These are phyloP conservation scores for Phrynocephalus guinanensis DNA, from an alignment of 2,797 vertebrate species.

Conservation along the genomic window DNA sequence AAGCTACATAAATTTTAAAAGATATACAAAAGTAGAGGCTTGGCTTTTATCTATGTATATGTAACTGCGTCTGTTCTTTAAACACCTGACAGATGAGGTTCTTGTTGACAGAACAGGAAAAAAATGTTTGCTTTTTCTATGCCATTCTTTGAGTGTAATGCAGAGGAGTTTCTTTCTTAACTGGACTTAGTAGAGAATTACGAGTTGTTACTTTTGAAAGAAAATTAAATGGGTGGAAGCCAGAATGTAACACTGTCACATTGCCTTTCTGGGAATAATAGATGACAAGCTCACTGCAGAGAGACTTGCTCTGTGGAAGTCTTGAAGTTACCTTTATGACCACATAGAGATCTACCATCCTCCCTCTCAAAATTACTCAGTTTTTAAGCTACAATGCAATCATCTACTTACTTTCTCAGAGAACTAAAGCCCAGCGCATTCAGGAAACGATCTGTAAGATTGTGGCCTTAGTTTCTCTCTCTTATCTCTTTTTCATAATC, in stretches of 20 bases:
- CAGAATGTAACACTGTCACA: not conserved
- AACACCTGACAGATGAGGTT: not conserved
- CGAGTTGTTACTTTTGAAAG: not conserved
- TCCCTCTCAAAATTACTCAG: not conserved
- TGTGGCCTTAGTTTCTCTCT: not conserved
- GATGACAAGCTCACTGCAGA: not conserved
- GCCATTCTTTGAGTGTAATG: not conserved
- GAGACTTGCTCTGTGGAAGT: not conserved
- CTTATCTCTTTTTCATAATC: not conserved
- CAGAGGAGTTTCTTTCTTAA: not conserved
- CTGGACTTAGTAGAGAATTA: not conserved
- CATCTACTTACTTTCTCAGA: not conserved
- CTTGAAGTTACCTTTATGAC: not conserved
- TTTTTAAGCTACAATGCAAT: not conserved
- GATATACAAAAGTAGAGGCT: no score
- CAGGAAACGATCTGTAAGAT: not conserved
- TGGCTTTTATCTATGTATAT: not conserved
- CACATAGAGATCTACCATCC: not conserved
- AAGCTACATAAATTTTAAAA: no score
- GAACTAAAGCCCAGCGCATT: not conserved
- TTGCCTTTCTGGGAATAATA: accelerated
- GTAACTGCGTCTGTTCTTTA: not conserved
- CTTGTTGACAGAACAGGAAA: not conserved
- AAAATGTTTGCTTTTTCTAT: not conserved
- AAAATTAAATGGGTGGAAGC: not conserved